A percentile compares a stretch with the other conserved stretches of the same genome.
Evolutionary conservation across 2,888 invertebrate genomes (phyloP).

Genomic region (Dimorphilus gyrociliatus): DNA sequence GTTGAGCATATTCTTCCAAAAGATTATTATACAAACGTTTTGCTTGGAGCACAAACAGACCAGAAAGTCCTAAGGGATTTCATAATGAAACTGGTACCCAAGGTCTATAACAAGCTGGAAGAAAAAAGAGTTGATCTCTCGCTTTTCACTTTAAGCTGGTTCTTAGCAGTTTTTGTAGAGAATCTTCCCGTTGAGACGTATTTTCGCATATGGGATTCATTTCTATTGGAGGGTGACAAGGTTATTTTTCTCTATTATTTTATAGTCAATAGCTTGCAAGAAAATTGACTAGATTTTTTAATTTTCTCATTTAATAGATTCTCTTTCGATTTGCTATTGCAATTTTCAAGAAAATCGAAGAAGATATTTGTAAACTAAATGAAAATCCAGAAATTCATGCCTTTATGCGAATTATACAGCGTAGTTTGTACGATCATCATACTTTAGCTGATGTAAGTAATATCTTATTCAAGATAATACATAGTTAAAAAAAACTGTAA

Average conservation of each 20-base stretch:
- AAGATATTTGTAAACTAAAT: conserved; percentile 17
- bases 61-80: conserved; percentile 43
- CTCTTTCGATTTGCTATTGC: conserved; percentile 35
- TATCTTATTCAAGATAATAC: no score
- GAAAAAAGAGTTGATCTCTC: conserved; percentile 39
- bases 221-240: conserved; percentile 44
- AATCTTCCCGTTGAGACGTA: conserved; percentile 41
- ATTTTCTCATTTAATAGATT: conserved; percentile 18
- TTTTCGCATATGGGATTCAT: conserved; percentile 43
- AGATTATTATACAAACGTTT: conserved; percentile 41
- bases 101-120: conserved; percentile 38
- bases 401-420: conserved; percentile 24
- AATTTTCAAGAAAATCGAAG: conserved; percentile 29
- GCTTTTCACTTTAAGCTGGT: conserved; percentile 44
- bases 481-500: no score
- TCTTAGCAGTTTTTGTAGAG: conserved; percentile 44
- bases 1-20: conserved; percentile 42
- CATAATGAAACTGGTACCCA: conserved; percentile 41
- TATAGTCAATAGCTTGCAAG: no score
- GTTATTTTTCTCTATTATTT: no score
- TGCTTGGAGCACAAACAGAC: conserved; percentile 43
- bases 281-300: background rate
- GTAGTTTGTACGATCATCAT: no score
- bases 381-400: conserved; percentile 17
- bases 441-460: no score